phyloP scores from a whole-genome alignment of 2,888 invertebrate genomes.

The Lamellibrachia satsuma region DNA sequence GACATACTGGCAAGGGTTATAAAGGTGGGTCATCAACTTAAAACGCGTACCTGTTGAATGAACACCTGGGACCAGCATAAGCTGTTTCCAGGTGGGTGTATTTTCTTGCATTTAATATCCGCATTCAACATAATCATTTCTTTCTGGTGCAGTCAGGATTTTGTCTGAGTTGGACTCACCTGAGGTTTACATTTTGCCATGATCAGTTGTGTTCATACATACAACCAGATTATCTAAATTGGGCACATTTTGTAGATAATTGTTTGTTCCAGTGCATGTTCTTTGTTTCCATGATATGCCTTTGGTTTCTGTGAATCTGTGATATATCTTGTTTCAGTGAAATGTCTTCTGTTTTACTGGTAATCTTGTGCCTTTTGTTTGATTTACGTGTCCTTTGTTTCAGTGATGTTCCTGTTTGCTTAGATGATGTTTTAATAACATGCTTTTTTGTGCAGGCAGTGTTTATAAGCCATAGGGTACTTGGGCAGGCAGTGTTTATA shows the following conservation, averaged over 20 bases:
- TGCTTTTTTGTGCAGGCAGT: too few species aligned
- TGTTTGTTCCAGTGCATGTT: not conserved
- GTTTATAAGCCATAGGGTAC: too few species aligned
- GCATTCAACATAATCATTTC: not conserved
- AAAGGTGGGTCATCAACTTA: conserved; percentile 50
- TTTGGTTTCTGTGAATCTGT: not conserved
- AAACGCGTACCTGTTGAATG: not conserved
- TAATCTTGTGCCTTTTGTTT: too few species aligned
- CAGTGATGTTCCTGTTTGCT: too few species aligned
- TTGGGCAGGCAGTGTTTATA: too few species aligned
- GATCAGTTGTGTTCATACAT: too few species aligned
- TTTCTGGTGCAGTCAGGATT: not conserved
- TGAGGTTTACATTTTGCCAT: too few species aligned
- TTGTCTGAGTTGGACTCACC: not conserved
- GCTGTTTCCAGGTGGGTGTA: not conserved
- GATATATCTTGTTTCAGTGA: not conserved
- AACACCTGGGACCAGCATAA: not conserved
- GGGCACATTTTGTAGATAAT: not conserved
- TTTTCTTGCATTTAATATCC: not conserved
- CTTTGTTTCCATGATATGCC: not conserved
- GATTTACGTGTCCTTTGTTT: too few species aligned
- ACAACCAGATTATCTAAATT: not conserved
- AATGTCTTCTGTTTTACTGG: not conserved
- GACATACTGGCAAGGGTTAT: conserved; percentile 60
- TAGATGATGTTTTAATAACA: too few species aligned